These are phyloP conservation scores for Drosophila insularis DNA, from an alignment of 1,140 invertebrate species.

Conservation along the genomic window DNA sequence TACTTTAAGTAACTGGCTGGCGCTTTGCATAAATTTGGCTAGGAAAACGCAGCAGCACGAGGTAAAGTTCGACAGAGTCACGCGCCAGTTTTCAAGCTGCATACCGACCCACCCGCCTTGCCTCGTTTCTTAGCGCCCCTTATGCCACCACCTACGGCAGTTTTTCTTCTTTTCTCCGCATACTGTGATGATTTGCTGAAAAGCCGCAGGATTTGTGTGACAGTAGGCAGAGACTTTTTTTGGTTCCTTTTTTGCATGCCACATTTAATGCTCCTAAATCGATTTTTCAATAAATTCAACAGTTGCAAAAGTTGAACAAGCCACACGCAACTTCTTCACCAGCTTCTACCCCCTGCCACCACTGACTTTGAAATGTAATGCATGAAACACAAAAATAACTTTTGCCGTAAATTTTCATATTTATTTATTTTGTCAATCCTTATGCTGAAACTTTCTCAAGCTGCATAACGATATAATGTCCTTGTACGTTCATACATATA, in stretches of 20 bases:
- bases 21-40: conserved; percentile 74
- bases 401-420: conserved; percentile 79
- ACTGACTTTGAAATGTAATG: conserved; percentile 44
- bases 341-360: conserved; percentile 5
- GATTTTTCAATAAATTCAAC: conserved; percentile 77
- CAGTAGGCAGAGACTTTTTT: conserved; percentile 55
- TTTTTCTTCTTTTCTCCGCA: neutral
- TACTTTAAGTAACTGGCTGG: conserved; percentile 74
- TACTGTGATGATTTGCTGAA: conserved; percentile 68
- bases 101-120: neutral
- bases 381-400: conserved; percentile 61
- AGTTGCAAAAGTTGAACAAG: conserved; percentile 61
- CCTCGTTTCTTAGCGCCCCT: conserved; percentile 12
- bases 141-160: neutral
- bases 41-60: conserved; percentile 20
- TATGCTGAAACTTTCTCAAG: conserved; percentile 55
- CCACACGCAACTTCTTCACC: conserved; percentile 34
- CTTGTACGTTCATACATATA: conserved; percentile 47
- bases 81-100: conserved; percentile 66
- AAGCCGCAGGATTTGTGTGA: conserved; percentile 73
- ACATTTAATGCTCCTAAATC: conserved; percentile 72
- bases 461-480: conserved; percentile 50
- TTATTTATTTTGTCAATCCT: conserved; percentile 80
- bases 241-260: conserved; percentile 33
- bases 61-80: conserved; percentile 68